These are phyloP conservation scores for Callipepla californica DNA, from an alignment of 2,113 vertebrate species.

Conservation along the genomic window DNA sequence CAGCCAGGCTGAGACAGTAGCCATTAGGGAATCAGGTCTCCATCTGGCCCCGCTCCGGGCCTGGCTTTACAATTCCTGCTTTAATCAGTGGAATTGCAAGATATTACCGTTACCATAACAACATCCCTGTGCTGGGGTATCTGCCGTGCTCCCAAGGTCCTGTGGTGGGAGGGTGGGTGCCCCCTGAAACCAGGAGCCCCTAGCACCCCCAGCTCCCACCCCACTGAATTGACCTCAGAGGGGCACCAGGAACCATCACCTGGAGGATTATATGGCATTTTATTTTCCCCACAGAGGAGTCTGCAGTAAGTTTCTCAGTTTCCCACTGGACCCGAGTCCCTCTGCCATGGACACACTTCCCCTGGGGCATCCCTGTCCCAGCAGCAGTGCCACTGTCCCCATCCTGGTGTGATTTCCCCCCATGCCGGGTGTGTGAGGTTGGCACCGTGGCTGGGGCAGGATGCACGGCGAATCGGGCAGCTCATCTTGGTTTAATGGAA, in stretches of 20 bases:
- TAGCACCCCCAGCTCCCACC: not conserved
- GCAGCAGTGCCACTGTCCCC: fast-evolving
- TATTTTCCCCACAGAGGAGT: not conserved
- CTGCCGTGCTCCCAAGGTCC: fast-evolving
- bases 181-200: not conserved
- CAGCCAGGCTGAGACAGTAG: not conserved
- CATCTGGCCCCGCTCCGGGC: slow-evolving; percentile 50
- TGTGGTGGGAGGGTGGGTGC: fast-evolving
- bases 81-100: slow-evolving; percentile 67
- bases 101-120: slow-evolving; percentile 64
- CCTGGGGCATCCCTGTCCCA: not conserved
- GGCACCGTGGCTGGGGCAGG: fast-evolving
- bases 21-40: slow-evolving; percentile 74
- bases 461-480: not conserved
- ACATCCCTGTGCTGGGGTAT: not conserved
- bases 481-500: slow-evolving; percentile 55
- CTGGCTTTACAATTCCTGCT: slow-evolving; percentile 44
- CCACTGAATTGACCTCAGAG: not conserved
- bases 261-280: fast-evolving
- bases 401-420: fast-evolving
- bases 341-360: not conserved
- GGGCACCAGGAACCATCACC: fast-evolving
- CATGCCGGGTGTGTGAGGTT: not conserved
- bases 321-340: not conserved
- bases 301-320: not conserved